Conservation (phyloP, 2,113 vertebrate genomes). For the Odocoileus hemionus region DNA sequence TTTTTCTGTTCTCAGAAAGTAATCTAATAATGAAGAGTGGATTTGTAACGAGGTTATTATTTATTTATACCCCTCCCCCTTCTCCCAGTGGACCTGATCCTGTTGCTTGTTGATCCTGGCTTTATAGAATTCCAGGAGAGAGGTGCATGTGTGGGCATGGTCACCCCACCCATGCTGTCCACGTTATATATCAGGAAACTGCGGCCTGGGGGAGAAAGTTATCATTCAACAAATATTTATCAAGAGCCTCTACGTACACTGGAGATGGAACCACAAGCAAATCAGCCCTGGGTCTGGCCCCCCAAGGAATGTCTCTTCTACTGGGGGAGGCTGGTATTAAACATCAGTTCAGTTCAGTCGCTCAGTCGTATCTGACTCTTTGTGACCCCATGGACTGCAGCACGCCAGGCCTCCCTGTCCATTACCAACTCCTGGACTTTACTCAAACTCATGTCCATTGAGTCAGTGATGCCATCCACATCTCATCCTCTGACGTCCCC, state of each 20-base stretch:
- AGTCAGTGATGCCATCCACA: background rate
- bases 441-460: background rate
- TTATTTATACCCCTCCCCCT: conserved; percentile 29
- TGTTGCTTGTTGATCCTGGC: background rate
- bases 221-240: background rate
- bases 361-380: rapidly evolving
- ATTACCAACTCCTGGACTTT: background rate
- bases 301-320: rapidly evolving
- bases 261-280: background rate
- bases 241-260: rapidly evolving
- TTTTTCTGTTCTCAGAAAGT: conserved; percentile 18
- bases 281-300: background rate
- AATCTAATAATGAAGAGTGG: conserved; percentile 23
- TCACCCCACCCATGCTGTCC: rapidly evolving
- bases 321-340: background rate
- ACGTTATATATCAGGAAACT: background rate
- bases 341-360: background rate
- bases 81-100: background rate
- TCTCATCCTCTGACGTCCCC: background rate
- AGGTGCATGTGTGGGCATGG: background rate
- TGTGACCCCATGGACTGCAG: background rate
- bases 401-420: background rate
- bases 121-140: background rate
- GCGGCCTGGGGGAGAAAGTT: background rate
- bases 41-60: conserved; percentile 35